These are phyloP conservation scores for Rotaria macrura DNA, from an alignment of 2,888 invertebrate species.

Conservation along the genomic window DNA sequence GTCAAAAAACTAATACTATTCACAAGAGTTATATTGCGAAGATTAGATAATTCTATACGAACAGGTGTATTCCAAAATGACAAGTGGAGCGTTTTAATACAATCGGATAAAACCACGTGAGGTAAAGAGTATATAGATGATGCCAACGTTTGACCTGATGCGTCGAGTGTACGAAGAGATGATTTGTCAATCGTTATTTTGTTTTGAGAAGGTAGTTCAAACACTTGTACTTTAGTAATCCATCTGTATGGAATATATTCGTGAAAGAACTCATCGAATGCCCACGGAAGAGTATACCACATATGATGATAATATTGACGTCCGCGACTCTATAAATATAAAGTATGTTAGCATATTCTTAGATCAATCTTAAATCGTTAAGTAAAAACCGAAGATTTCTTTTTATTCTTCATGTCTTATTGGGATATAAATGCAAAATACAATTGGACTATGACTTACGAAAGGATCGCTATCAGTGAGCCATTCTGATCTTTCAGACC, in stretches of 20 bases:
- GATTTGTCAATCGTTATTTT: not conserved
- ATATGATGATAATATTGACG: not conserved
- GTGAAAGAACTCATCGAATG: not conserved
- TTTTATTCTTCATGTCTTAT: not conserved
- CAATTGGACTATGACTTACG: not conserved
- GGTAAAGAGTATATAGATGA: not conserved
- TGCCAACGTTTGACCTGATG: not conserved
- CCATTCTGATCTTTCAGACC: not conserved
- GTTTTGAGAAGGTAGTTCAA: not conserved
- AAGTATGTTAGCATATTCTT: too few species aligned
- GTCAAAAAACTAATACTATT: not conserved
- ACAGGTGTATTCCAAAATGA: not conserved
- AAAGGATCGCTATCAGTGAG: not conserved
- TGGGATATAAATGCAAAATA: not conserved
- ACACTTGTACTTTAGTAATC: not conserved
- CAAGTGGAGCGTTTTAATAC: not conserved
- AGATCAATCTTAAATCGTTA: too few species aligned
- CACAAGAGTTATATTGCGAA: not conserved
- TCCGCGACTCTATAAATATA: not conserved
- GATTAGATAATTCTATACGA: not conserved
- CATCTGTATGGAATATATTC: not conserved
- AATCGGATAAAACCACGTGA: not conserved
- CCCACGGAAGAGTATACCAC: not conserved
- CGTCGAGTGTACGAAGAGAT: not conserved
- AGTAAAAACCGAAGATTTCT: not conserved